Evolutionary conservation across 2,888 invertebrate genomes (phyloP).

Genomic region (Nephrotoma appendiculata): DNA sequence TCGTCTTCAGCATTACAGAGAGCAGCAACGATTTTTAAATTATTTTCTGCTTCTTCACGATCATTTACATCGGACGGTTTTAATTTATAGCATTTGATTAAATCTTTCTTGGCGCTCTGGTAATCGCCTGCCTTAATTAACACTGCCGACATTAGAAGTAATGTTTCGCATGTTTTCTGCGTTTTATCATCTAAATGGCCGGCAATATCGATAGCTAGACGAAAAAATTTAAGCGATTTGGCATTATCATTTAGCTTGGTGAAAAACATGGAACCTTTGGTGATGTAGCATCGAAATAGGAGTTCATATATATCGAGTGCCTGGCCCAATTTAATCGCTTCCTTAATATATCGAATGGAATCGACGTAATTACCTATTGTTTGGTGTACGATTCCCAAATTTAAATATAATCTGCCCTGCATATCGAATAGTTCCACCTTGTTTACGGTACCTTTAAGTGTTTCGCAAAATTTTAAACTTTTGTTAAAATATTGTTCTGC

Average conservation of each 20-base stretch:
- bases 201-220: constrained; percentile 56
- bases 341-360: constrained; percentile 51
- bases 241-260: constrained; percentile 45
- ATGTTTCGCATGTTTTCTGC: constrained; percentile 48
- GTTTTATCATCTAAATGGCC: constrained; percentile 38
- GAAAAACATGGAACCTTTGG: constrained; percentile 47
- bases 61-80: constrained; percentile 49
- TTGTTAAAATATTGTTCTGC: constrained; percentile 66
- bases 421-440: constrained; percentile 67
- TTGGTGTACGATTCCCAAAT: constrained; percentile 74
- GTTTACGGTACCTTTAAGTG: constrained; percentile 46
- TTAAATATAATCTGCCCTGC: constrained; percentile 69
- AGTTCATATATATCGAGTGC: constrained; percentile 56
- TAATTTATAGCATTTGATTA: constrained; percentile 62
- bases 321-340: constrained; percentile 52
- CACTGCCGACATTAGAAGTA: constrained; percentile 56
- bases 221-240: constrained; percentile 49
- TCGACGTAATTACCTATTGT: constrained; percentile 49
- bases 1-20: constrained; percentile 55
- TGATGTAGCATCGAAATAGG: constrained; percentile 55
- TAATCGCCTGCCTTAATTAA: constrained; percentile 58
- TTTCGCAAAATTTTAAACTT: constrained; percentile 64
- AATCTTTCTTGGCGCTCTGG: constrained; percentile 53
- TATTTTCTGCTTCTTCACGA: constrained; percentile 42
- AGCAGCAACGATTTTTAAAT: constrained; percentile 51